A percentile compares a stretch with the other conserved stretches of the same genome.
These are phyloP conservation scores for Imbricaverruca yamaguchii DNA, from an alignment of 2,888 invertebrate species.

Conservation along the genomic window DNA sequence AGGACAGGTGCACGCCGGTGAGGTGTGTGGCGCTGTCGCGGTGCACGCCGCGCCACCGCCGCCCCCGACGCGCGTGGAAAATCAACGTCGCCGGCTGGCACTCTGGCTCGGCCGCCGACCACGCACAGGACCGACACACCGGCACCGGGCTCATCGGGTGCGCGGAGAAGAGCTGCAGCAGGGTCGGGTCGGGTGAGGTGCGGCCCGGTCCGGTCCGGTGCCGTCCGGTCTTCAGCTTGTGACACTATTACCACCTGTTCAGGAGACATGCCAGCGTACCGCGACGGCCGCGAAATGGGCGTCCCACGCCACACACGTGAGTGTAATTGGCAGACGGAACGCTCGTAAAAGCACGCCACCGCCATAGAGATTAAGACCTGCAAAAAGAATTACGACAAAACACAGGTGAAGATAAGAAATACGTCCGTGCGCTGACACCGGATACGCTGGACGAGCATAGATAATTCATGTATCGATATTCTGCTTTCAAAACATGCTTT, in stretches of 20 bases:
- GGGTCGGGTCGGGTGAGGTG: not conserved
- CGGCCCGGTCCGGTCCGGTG: not conserved
- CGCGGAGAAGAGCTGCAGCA: too few species aligned
- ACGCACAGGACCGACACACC: not conserved
- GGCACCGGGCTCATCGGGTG: not conserved
- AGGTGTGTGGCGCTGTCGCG: not conserved
- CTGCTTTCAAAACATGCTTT: not conserved
- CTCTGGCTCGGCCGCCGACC: not conserved
- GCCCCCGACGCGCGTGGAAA: not conserved
- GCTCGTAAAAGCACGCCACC: too few species aligned
- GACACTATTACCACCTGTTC: too few species aligned
- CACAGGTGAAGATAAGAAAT: not conserved
- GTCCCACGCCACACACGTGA: too few species aligned
- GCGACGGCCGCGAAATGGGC: too few species aligned
- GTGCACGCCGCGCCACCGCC: not conserved
- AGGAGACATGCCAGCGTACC: too few species aligned
- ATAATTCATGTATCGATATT: not conserved
- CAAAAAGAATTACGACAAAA: not conserved
- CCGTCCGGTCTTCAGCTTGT: too few species aligned
- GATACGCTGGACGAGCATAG: not conserved
- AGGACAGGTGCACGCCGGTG: not conserved
- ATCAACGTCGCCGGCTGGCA: not conserved
- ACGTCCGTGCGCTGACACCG: not conserved
- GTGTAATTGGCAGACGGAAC: too few species aligned
- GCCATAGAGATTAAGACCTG: too few species aligned